phyloP scores from a whole-genome alignment of 2,113 vertebrate genomes.

The Atractosteus spatula region DNA sequence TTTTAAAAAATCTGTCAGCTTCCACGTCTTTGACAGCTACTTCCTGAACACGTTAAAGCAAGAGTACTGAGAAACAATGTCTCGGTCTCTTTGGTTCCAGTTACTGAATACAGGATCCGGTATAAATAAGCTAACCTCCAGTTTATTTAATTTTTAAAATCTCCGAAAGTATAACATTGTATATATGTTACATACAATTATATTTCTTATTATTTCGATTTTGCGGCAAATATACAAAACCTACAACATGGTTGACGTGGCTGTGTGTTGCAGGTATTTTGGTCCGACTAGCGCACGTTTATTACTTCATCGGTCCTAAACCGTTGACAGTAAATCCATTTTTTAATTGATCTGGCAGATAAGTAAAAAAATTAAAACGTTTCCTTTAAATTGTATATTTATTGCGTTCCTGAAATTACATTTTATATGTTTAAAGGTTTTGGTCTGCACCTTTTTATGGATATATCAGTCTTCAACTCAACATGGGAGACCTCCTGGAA shows the following conservation, averaged over 20 bases:
- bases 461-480: too few species aligned
- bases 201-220: background rate
- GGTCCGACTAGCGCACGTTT: background rate
- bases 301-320: too few species aligned
- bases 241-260: background rate
- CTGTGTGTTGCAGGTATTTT: background rate
- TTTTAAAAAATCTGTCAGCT: background rate
- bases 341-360: too few species aligned
- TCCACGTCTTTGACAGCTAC: slow-evolving; percentile 11
- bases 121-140: background rate
- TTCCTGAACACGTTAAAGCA: slow-evolving; percentile 7
- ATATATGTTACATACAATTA: background rate
- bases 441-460: too few species aligned
- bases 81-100: slow-evolving; percentile 1
- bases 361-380: too few species aligned
- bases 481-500: too few species aligned
- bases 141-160: background rate
- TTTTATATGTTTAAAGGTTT: too few species aligned
- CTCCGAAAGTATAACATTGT: background rate
- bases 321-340: too few species aligned
- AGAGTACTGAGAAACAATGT: background rate
- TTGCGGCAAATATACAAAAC: background rate
- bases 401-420: too few species aligned
- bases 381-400: too few species aligned
- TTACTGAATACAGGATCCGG: background rate